Evolutionary conservation across 1,140 invertebrate species (phyloP), one percentile per base, ranked within the genome.

Genomic region (Choristoneura fumiferana): DNA sequence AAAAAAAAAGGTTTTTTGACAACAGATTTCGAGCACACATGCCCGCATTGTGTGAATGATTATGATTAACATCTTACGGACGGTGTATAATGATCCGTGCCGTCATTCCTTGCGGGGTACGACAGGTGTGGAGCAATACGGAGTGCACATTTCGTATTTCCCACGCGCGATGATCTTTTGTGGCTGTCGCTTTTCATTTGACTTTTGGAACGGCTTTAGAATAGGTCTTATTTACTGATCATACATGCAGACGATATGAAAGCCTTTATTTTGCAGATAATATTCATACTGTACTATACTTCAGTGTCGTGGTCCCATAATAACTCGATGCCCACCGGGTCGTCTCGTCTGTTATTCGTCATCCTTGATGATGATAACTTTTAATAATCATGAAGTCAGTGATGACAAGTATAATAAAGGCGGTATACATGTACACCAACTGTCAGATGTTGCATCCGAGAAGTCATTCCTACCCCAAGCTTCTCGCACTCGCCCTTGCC

Each of bases 11-110:
- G 57, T 43, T 61, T 54, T 35, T 54, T 57, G 56, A 77, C 71
- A 83, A 83, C 78, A 73, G 73, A 76, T 75, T 66, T 65, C 54
- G 62, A 71, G 69, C 65, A 66, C 84, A 85, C 77, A 86, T 87
- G 81, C 74, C 67, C 68, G 61, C 49, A 69, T 74, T 78, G 69
- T 76, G 57, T 52, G 63, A 69, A 77, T 65, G 63, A 65, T 73
- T 64, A 74, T 81, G 75, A 81, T 81, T 75, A 75, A 75, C 74
- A 78, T 80, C 78, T 72, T 71, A 78, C 70, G 68, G 69, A 71
- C 62, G 72, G 72, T 54, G 63, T 58, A 69, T 82, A 73, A 78
- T 78, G 70, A 77, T 78, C 69, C 71, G 57, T 63, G 63, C 63
- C 38, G 37, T 56, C 22, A 17, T 70, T 57, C 65, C 53, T 56